Evolutionary conservation across 2,797 vertebrate genomes (phyloP).

Genomic region (Acomys russatus): DNA sequence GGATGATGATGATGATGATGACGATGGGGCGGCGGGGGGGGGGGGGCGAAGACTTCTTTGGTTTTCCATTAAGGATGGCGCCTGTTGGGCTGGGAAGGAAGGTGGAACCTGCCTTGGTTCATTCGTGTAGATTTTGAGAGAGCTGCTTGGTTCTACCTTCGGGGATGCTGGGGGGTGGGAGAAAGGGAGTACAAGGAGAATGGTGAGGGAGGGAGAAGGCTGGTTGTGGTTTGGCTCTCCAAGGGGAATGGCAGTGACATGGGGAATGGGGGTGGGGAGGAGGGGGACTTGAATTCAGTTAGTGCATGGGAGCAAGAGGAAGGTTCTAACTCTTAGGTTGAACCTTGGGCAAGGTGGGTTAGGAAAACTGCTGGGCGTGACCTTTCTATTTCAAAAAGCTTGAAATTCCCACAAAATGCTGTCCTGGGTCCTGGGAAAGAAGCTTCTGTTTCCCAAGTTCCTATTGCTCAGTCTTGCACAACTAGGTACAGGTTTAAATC

Average conservation of each 20-base stretch:
- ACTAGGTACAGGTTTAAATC: constrained; percentile 65
- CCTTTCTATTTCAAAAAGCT: constrained; percentile 65
- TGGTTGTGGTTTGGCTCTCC: neutral
- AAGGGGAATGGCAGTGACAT: neutral
- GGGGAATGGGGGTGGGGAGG: constrained; percentile 28
- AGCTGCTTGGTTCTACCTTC: neutral
- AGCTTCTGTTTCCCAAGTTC: constrained; percentile 79
- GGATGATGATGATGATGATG: neutral
- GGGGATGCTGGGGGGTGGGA: neutral
- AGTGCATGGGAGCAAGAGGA: constrained; percentile 32
- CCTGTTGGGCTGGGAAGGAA: neutral
- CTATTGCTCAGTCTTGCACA: constrained; percentile 24
- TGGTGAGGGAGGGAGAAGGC: neutral
- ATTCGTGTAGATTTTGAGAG: constrained; percentile 23
- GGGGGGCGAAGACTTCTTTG: neutral
- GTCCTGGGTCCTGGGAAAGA: constrained; percentile 39
- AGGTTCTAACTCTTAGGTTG: constrained; percentile 42
- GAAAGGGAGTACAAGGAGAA: constrained; percentile 21
- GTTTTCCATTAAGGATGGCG: constrained; percentile 37
- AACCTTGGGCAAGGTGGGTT: constrained; percentile 58
- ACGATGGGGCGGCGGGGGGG: neutral
- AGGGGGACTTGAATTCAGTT: constrained; percentile 33
- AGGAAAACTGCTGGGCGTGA: constrained; percentile 73
- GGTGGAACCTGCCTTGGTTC: constrained; percentile 5
- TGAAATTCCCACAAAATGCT: constrained; percentile 66